Evolutionary conservation across 2,113 vertebrate species (phyloP), one percentile per base, ranked within the genome.

Genomic region (Hemiprocne comata): DNA sequence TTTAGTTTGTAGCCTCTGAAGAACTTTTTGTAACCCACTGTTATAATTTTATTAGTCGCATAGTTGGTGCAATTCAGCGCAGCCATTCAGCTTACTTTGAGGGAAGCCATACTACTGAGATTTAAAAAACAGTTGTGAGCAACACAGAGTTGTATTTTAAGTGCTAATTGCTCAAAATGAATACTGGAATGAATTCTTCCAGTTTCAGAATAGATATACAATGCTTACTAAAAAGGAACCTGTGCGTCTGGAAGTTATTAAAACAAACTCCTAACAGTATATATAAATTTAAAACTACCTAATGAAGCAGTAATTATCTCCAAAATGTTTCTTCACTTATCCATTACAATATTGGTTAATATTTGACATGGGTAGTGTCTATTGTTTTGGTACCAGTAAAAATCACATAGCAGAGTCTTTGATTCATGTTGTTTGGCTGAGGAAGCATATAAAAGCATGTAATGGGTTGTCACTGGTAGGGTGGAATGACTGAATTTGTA

Each of bases 1-100:
- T 84, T 81, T 84, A 44, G 19, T 94, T 95, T 89, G 23, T 88
- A 42, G 75, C 33, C 36, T 93, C 60, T 91, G 42, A 92, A 90
- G 81, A 90, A 72, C 53, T 75, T 50, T 72, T 85, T 92, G 48
- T 93, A 96, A 90, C 44, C 46, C 21, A 33, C 73, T 86, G 26
- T 42, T 69, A 61, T 55, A 55, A 92, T 92, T 94, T 93, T 85
- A 36, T 83, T 92, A 50, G 46, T 67, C 5, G 3, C 46, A 26
- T 79, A 70, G 46, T 78, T 97, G 82, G 13, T 67, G 74, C 38
- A 87, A n/a, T 19, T 91, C 31, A 79, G 31, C 24, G 25, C 19
- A 67, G n/a, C 38, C 36, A 79, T 86, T 90, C 61, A 48, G 14
- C 8, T 74, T 94, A 66, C 67, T 31, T 78, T 65, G 66, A 76